Percentiles rank a stretch among this genome's conserved stretches.
Evolutionary conservation across 2,113 vertebrate genomes (phyloP).

Genomic region (Polypterus bichir): DNA sequence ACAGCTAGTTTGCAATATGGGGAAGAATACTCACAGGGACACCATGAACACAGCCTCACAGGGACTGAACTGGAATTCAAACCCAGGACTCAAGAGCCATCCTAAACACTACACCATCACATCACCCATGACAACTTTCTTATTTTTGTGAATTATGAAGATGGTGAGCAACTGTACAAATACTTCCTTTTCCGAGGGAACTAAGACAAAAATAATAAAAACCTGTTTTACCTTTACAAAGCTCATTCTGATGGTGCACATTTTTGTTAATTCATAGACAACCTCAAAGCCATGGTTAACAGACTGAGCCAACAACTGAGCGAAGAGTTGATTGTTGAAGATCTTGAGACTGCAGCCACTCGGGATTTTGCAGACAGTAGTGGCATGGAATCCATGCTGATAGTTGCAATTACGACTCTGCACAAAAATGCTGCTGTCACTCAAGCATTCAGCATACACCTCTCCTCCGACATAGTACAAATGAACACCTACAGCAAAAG

Average conservation of each 20-base stretch:
- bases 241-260: conserved; percentile 96
- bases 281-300: conserved; percentile 95
- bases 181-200: conserved; percentile 7
- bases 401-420: conserved; percentile 98
- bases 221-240: conserved; percentile 77
- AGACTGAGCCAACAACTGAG: conserved; percentile 87
- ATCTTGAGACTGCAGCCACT: conserved; percentile 97
- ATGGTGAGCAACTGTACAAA: background rate
- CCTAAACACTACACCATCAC: no score
- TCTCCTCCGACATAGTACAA: conserved; percentile 89
- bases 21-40: no score
- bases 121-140: no score
- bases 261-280: conserved; percentile 93
- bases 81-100: no score
- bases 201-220: conserved; percentile 15
- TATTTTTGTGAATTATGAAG: no score
- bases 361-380: conserved; percentile 93
- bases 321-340: conserved; percentile 96
- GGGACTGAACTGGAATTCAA: no score
- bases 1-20: no score
- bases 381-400: conserved; percentile 91
- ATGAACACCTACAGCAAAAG: conserved; percentile 62
- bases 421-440: conserved; percentile 95
- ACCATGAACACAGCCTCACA: no score
- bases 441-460: conserved; percentile 91